phyloP scores from a whole-genome alignment of 2,888 invertebrate species.

The Protophormia terraenovae region DNA sequence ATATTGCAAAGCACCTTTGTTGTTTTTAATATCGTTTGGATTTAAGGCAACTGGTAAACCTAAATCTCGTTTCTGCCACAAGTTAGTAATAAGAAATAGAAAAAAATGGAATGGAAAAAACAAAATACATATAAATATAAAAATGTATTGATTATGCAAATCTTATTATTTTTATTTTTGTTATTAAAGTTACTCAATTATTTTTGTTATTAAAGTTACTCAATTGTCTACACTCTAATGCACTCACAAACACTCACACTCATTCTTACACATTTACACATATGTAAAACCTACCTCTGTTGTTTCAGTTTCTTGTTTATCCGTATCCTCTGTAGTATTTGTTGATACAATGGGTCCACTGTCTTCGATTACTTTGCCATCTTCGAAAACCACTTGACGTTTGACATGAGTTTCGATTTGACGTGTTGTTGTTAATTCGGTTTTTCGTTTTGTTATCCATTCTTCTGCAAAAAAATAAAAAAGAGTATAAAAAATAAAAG shows the following conservation, averaged over 20 bases:
- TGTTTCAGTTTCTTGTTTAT: conserved; percentile 93
- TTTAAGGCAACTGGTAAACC: conserved; percentile 74
- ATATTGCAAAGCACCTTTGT: conserved; percentile 65
- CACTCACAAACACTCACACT: not conserved
- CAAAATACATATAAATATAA: not conserved
- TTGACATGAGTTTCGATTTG: conserved; percentile 96
- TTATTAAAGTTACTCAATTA: not conserved
- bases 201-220: not conserved
- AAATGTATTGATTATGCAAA: conserved; percentile 50
- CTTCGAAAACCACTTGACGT: conserved; percentile 93
- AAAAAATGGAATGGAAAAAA: conserved; percentile 5
- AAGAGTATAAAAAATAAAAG: not conserved
- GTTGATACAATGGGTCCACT: conserved; percentile 95
- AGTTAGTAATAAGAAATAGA: not conserved
- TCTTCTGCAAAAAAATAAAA: conserved; percentile 86
- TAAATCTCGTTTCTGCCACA: conserved; percentile 77
- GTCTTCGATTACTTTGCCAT: conserved; percentile 94
- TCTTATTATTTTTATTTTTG: not conserved
- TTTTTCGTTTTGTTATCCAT: conserved; percentile 95
- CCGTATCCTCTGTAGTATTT: conserved; percentile 94
- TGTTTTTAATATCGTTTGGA: conserved; percentile 56
- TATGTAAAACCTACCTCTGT: conserved; percentile 85
- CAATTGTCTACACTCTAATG: conserved; percentile 25
- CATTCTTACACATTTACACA: conserved; percentile 31
- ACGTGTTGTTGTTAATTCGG: conserved; percentile 93